Evolutionary conservation across 2,113 vertebrate genomes (phyloP).

Genomic region (Ptilonorhynchus violaceus): DNA sequence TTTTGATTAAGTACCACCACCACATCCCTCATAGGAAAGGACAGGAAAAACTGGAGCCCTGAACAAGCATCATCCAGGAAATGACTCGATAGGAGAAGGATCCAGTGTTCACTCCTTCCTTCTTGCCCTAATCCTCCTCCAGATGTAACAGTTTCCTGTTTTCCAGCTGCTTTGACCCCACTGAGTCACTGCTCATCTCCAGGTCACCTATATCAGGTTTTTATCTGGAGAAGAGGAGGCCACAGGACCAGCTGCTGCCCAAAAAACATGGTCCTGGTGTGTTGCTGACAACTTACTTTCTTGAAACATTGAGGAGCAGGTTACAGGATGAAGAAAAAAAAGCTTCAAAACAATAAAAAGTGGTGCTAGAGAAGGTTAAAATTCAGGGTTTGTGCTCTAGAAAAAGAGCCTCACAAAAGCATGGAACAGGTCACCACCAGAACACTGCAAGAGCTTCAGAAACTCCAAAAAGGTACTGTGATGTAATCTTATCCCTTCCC

Average conservation of each 20-base stretch:
- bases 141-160: slow-evolving; percentile 53
- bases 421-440: not conserved
- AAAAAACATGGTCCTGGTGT: not conserved
- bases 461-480: not conserved
- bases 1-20: not conserved
- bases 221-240: not conserved
- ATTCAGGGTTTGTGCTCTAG: not conserved
- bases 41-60: not conserved
- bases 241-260: not conserved
- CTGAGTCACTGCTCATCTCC: slow-evolving; percentile 2
- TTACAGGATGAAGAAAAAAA: not conserved
- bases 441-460: not conserved
- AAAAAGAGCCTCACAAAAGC: not conserved
- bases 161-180: not conserved
- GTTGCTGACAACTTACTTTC: not conserved
- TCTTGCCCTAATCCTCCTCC: not conserved
- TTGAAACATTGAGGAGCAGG: not conserved
- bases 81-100: not conserved
- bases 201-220: not conserved
- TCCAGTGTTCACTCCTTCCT: not conserved
- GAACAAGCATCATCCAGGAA: slow-evolving; percentile 18
- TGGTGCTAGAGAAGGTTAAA: not conserved
- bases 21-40: not conserved
- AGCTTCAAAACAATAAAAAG: not conserved
- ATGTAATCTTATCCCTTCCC: not conserved